Evolutionary conservation across 1,140 invertebrate genomes (phyloP).

Genomic region (Drosophila rhopaloa): DNA sequence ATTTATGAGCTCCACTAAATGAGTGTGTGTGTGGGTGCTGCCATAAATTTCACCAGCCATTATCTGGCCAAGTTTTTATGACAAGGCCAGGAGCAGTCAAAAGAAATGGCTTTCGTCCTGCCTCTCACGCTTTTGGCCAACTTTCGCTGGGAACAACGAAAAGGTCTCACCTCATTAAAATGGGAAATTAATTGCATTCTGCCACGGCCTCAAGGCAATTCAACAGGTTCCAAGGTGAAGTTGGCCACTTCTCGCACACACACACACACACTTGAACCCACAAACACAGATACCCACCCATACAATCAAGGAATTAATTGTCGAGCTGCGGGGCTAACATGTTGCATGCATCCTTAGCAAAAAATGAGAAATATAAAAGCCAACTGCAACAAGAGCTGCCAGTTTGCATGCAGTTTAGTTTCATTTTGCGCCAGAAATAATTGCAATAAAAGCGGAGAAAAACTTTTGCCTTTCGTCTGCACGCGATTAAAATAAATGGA

Average conservation of each 20-base stretch:
- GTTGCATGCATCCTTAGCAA: conserved; percentile 65
- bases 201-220: conserved; percentile 56
- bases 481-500: conserved; percentile 55
- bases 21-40: conserved; percentile 22
- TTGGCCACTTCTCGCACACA: conserved; percentile 51
- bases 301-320: conserved; percentile 46
- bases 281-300: conserved; percentile 11
- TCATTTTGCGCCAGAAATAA: conserved; percentile 67
- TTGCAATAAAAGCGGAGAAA: conserved; percentile 49
- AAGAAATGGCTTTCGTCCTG: conserved; percentile 11
- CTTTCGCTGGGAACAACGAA: conserved; percentile 47
- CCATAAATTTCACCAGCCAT: conserved; percentile 63
- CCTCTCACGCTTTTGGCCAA: conserved; percentile 20
- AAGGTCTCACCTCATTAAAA: conserved; percentile 62
- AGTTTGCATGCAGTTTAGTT: conserved; percentile 67
- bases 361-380: conserved; percentile 17
- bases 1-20: conserved; percentile 60
- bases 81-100: conserved; percentile 58
- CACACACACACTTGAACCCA: conserved; percentile 8
- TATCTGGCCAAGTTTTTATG: conserved; percentile 62
- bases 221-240: conserved; percentile 77
- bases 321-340: conserved; percentile 59
- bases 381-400: conserved; percentile 4
- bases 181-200: conserved; percentile 68
- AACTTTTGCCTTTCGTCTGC: conserved; percentile 41